phyloP scores from a whole-genome alignment of 2,797 vertebrate species.

The Halcyon smyrnensis region DNA sequence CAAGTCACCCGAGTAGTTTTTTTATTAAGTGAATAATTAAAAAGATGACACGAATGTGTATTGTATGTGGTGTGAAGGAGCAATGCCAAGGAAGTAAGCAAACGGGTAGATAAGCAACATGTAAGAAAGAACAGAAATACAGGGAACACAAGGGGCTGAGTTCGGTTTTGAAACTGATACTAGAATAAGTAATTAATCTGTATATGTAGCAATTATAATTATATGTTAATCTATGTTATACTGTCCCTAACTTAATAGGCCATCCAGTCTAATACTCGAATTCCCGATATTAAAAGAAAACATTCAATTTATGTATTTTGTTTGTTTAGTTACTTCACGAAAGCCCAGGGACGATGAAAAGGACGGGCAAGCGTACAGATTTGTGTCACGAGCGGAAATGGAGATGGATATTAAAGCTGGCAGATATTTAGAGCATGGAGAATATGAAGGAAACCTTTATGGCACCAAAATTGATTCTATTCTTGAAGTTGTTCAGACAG shows the following conservation, averaged over 20 bases:
- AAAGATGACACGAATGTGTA: background rate
- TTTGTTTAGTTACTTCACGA: conserved; percentile 90
- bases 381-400: conserved; percentile 91
- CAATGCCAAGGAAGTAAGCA: background rate
- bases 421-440: conserved; percentile 94
- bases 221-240: background rate
- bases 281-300: background rate
- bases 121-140: background rate
- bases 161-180: background rate
- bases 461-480: conserved; percentile 98
- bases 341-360: conserved; percentile 93
- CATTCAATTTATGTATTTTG: background rate
- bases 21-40: background rate
- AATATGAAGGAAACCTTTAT: conserved; percentile 97
- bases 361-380: conserved; percentile 94
- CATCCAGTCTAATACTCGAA: background rate
- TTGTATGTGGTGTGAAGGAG: background rate
- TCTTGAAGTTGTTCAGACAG: conserved; percentile 90
- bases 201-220: background rate
- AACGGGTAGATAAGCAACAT: background rate
- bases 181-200: background rate
- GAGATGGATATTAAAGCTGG: conserved; percentile 93
- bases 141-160: background rate
- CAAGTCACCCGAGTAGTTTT: background rate
- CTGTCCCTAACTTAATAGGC: background rate